Percentiles rank a stretch among this genome's conserved stretches.
Conservation (phyloP, 92 coral and sea anemone species). For the Micromussa lordhowensis region DNA sequence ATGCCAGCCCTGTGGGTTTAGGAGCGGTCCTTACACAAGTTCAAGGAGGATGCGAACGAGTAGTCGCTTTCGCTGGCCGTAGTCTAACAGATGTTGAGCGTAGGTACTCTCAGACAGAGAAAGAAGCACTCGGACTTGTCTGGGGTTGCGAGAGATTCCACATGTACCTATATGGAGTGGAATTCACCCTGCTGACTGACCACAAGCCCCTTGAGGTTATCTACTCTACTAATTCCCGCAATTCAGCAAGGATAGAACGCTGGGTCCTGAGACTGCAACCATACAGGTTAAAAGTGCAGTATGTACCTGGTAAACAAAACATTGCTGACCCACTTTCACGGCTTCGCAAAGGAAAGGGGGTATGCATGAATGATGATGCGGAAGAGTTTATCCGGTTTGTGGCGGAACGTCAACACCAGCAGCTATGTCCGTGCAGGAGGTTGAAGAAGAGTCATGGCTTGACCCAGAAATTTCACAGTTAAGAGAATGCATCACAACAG, state of each 20-base stretch:
- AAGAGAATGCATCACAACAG: constrained; percentile 17
- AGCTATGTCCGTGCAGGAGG: not conserved
- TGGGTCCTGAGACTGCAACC: too few relatives aligned
- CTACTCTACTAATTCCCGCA: too few relatives aligned
- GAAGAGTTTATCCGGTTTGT: too few relatives aligned
- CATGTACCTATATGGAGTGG: constrained; percentile 39
- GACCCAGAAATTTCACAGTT: constrained; percentile 53
- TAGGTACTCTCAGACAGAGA: constrained; percentile 40
- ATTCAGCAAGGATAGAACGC: too few relatives aligned
- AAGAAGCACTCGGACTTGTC: constrained; percentile 41
- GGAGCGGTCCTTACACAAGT: constrained; percentile 49
- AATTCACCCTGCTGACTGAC: constrained; percentile 41
- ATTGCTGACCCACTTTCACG: too few relatives aligned
- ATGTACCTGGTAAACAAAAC: too few relatives aligned
- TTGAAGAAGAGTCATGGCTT: constrained; percentile 9
- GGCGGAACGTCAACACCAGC: too few relatives aligned
- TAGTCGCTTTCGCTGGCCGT: constrained; percentile 29
- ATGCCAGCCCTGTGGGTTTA: constrained; percentile 39
- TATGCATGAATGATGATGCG: too few relatives aligned
- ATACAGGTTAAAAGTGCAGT: too few relatives aligned
- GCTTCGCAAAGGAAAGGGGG: too few relatives aligned
- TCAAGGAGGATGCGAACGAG: constrained; percentile 43
- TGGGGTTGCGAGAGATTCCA: constrained; percentile 52
- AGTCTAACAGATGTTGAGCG: constrained; percentile 45
- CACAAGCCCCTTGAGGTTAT: constrained; percentile 56